Evolutionary conservation across 2,888 invertebrate species (phyloP).

Genomic region (Eucera pruinosa): DNA sequence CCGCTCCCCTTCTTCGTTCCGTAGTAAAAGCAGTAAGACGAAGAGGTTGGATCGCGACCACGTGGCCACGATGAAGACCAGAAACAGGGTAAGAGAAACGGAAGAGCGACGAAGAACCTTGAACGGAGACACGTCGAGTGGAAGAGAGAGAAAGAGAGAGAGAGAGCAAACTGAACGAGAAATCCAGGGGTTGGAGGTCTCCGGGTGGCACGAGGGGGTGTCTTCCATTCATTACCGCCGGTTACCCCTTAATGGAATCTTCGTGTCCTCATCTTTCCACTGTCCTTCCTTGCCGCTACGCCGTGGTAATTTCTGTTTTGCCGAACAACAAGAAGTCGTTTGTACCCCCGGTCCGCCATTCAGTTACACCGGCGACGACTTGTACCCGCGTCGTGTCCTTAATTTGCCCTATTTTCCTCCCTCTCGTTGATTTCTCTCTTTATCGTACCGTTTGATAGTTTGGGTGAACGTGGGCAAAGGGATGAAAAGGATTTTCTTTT

Average conservation of each 20-base stretch:
- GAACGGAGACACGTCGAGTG: constrained; percentile 30
- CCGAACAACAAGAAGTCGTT: constrained; percentile 78
- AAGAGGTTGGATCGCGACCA: constrained; percentile 55
- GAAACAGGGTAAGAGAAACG: constrained; percentile 31
- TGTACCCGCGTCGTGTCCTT: constrained; percentile 63
- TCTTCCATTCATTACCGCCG: constrained; percentile 83
- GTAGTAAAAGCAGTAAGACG: constrained; percentile 70
- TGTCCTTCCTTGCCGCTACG: constrained; percentile 70
- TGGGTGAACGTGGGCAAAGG: no score
- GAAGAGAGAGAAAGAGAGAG: constrained; percentile 44
- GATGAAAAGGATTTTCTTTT: not conserved
- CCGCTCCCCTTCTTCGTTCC: constrained; percentile 9
- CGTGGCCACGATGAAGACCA: constrained; percentile 53
- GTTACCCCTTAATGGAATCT: constrained; percentile 83
- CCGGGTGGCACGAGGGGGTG: constrained; percentile 70
- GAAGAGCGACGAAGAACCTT: constrained; percentile 25
- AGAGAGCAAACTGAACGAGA: constrained; percentile 64
- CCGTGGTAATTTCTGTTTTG: constrained; percentile 78
- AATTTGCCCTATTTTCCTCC: constrained; percentile 57
- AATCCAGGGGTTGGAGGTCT: constrained; percentile 66
- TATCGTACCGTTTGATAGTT: constrained; percentile 5
- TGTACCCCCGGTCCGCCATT: constrained; percentile 69
- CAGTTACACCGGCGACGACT: constrained; percentile 56
- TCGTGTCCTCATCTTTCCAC: constrained; percentile 81
- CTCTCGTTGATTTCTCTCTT: constrained; percentile 7